phyloP scores from a whole-genome alignment of 2,888 invertebrate species.

The Drosophila differens region DNA sequence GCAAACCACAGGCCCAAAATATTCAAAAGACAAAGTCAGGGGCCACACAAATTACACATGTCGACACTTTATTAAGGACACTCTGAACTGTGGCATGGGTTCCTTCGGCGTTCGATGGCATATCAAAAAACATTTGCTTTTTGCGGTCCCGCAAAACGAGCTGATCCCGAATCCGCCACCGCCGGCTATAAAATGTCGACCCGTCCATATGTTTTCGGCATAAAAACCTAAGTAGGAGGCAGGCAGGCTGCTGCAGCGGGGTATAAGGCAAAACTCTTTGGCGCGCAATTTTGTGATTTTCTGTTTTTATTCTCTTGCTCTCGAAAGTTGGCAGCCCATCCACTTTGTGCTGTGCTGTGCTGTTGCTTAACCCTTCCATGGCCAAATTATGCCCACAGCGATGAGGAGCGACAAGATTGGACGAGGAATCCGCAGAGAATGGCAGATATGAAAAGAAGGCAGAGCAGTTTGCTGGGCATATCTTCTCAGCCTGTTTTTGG shows the following conservation, averaged over 20 bases:
- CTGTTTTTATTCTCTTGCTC: conserved; percentile 1
- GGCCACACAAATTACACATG: conserved; percentile 81
- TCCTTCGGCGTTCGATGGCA: conserved; percentile 49
- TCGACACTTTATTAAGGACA: conserved; percentile 82
- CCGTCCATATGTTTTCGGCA: conserved; percentile 72
- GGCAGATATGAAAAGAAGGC: conserved; percentile 11
- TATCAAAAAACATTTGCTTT: conserved; percentile 68
- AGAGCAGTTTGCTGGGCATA: conserved; percentile 15
- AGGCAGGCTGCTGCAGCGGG: background rate
- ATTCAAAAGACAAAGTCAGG: conserved; percentile 38
- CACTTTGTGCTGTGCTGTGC: conserved; percentile 17
- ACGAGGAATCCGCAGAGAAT: conserved; percentile 33
- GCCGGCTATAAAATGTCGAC: conserved; percentile 78
- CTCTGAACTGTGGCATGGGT: conserved; percentile 25
- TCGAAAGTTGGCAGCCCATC: conserved; percentile 52
- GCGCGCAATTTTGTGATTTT: conserved; percentile 47
- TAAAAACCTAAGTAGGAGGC: conserved; percentile 22
- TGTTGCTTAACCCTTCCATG: conserved; percentile 73
- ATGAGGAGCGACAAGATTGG: conserved; percentile 38
- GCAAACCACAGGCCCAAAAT: conserved; percentile 16
- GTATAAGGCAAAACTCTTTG: conserved; percentile 52
- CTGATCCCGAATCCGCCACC: conserved; percentile 62
- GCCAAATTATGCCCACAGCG: conserved; percentile 76
- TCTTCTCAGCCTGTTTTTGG: conserved; percentile 18
- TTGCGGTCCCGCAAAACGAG: conserved; percentile 67